A percentile compares a stretch with the other conserved stretches of the same genome.
Evolutionary conservation across 2,797 vertebrate species (phyloP).

Genomic region (Sebastiscus tertius): DNA sequence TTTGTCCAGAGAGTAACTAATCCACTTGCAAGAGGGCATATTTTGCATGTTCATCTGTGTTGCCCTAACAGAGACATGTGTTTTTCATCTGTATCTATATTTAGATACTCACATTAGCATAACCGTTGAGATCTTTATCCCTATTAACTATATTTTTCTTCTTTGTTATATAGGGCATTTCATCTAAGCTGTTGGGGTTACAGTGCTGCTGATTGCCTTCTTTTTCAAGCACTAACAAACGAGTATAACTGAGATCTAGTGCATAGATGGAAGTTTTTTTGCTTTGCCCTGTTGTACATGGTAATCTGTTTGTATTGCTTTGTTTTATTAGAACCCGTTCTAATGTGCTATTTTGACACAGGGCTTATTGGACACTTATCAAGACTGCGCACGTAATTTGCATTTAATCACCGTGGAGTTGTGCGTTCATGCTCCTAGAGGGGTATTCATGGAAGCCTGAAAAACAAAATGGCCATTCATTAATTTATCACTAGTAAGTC

Average conservation of each 20-base stretch:
- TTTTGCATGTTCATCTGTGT: not conserved
- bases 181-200: not conserved
- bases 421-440: not conserved
- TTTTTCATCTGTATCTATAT: slow-evolving; percentile 6
- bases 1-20: not conserved
- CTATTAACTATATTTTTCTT: not conserved
- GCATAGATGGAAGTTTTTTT: slow-evolving; percentile 1
- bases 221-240: slow-evolving; percentile 23
- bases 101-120: not conserved
- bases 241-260: not conserved
- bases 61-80: not conserved
- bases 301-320: slow-evolving; percentile 40
- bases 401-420: slow-evolving; percentile 33
- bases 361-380: slow-evolving; percentile 33
- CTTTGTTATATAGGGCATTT: not conserved
- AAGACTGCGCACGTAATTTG: slow-evolving; percentile 38
- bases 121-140: not conserved
- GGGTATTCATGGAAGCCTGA: not conserved
- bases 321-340: slow-evolving; percentile 18
- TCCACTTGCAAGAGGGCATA: not conserved
- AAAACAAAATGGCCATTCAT: slow-evolving; percentile 21
- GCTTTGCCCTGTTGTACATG: not conserved
- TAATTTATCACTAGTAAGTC: not conserved
- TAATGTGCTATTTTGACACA: slow-evolving; percentile 27
- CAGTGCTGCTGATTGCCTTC: not conserved